Evolutionary conservation across 2,797 vertebrate species (phyloP).

Genomic region (Simalia tracyae): DNA sequence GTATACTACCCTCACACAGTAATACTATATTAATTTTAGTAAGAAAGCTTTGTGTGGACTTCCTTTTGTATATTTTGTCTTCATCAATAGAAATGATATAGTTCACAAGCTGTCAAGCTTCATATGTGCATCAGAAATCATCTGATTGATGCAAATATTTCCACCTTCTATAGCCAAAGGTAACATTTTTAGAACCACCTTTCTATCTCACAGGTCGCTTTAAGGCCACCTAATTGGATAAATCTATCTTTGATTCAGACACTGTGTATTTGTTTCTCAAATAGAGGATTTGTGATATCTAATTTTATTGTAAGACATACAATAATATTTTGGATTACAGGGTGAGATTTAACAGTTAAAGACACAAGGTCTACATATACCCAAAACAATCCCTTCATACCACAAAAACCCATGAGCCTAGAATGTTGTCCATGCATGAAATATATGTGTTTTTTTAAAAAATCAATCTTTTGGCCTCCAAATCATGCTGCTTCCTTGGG

Average conservation of each 20-base stretch:
- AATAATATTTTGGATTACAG: not conserved
- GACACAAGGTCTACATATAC: not conserved
- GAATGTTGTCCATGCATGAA: not conserved
- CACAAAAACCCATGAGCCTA: not conserved
- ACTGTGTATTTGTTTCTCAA: not conserved
- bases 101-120: not conserved
- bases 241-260: not conserved
- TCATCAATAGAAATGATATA: not conserved
- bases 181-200: not conserved
- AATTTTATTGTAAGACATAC: not conserved
- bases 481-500: not conserved
- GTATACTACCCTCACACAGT: too few species aligned
- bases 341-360: not conserved
- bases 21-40: not conserved
- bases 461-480: constrained; percentile 12
- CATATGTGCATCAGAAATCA: not conserved
- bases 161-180: not conserved
- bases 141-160: not conserved
- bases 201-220: too few species aligned
- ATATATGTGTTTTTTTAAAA: not conserved
- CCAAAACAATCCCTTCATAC: not conserved
- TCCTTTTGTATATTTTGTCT: not conserved
- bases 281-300: not conserved
- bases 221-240: not conserved
- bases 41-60: not conserved